Percentiles rank a stretch among this genome's conserved stretches.
Conservation (phyloP, 2,888 invertebrate genomes). For the Flexamia atlantica region DNA sequence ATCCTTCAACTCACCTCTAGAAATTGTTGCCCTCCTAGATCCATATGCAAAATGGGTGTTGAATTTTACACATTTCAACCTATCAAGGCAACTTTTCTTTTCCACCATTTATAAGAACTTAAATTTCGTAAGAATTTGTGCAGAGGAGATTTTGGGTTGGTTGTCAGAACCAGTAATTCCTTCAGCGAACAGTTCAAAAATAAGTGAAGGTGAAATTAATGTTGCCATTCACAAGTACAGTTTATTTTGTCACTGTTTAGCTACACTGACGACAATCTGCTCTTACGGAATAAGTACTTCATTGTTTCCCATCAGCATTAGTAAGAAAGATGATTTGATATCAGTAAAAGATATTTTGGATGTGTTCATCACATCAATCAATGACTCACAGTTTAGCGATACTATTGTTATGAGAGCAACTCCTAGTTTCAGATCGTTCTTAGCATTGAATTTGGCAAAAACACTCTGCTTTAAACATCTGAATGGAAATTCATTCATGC, state of each 20-base stretch:
- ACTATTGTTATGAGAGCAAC: background rate
- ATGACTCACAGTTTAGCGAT: slow-evolving; percentile 38
- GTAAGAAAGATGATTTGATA: slow-evolving; percentile 54
- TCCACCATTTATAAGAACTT: slow-evolving; percentile 47
- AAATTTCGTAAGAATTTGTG: slow-evolving; percentile 40
- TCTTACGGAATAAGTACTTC: slow-evolving; percentile 36
- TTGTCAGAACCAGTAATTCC: slow-evolving; percentile 54
- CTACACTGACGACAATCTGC: slow-evolving; percentile 53
- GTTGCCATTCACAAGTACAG: slow-evolving; percentile 16
- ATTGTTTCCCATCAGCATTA: slow-evolving; percentile 59
- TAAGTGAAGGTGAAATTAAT: slow-evolving; percentile 20
- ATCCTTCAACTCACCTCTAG: slow-evolving; percentile 30
- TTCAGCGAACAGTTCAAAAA: slow-evolving; percentile 5
- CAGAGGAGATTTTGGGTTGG: slow-evolving; percentile 57
- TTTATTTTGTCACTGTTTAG: slow-evolving; percentile 60
- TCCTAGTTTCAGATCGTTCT: background rate
- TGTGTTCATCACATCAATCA: slow-evolving; percentile 37
- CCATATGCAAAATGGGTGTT: slow-evolving; percentile 56
- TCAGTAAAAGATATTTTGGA: slow-evolving; percentile 51
- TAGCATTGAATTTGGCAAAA: slow-evolving; percentile 20
- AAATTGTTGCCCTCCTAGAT: slow-evolving; percentile 60
- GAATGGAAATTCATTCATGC: background rate
- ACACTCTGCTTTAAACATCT: slow-evolving; percentile 7
- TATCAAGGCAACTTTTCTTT: slow-evolving; percentile 47
- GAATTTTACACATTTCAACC: slow-evolving; percentile 44